Percentiles rank a stretch among this genome's conserved stretches.
These are phyloP conservation scores for Panzeria rudis DNA, from an alignment of 2,888 invertebrate genomes.

Conservation along the genomic window DNA sequence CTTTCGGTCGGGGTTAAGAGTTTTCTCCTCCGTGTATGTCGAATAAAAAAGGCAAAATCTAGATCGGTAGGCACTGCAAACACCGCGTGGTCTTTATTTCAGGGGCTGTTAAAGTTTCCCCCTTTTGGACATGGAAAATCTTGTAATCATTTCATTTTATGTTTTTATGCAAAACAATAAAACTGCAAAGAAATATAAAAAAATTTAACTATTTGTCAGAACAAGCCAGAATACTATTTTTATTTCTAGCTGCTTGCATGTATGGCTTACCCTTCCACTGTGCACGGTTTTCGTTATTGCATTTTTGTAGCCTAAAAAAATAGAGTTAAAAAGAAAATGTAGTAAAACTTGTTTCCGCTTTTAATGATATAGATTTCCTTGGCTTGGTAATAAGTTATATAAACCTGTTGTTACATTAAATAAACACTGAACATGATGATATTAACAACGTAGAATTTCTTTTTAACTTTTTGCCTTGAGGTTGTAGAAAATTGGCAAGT, in stretches of 20 bases:
- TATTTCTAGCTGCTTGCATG: not conserved
- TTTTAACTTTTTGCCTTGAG: constrained; percentile 42
- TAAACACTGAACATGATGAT: constrained; percentile 64
- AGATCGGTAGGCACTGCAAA: too few relatives aligned
- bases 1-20: too few relatives aligned
- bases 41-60: too few relatives aligned
- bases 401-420: constrained; percentile 69
- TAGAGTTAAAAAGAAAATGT: constrained; percentile 1
- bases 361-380: constrained; percentile 59
- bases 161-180: too few relatives aligned
- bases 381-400: constrained; percentile 67
- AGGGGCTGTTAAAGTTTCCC: too few relatives aligned
- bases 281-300: not conserved
- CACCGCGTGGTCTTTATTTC: too few relatives aligned
- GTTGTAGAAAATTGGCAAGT: constrained; percentile 67
- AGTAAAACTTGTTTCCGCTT: constrained; percentile 33
- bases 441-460: constrained; percentile 37
- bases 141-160: too few relatives aligned
- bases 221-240: too few relatives aligned
- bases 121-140: too few relatives aligned
- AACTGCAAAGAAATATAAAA: too few relatives aligned
- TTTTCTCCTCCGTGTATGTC: too few relatives aligned
- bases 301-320: constrained; percentile 16
- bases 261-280: not conserved
- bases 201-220: too few relatives aligned